These are phyloP conservation scores for Chrysodeixis includens DNA, from an alignment of 2,888 invertebrate species.

Conservation along the genomic window DNA sequence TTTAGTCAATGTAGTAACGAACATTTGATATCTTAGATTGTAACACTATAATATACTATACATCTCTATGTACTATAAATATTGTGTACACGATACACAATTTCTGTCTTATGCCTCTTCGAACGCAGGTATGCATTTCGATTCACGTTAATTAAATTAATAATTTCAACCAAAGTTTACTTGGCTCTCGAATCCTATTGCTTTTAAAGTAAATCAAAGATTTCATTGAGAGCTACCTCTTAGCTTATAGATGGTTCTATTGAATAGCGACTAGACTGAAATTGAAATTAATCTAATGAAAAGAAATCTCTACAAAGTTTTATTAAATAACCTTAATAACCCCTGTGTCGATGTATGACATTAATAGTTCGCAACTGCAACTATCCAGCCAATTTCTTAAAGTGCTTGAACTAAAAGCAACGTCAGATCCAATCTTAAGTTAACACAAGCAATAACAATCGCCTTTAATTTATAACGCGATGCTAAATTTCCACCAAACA, in stretches of 20 bases:
- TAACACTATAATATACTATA: no score
- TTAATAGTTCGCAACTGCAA: background rate
- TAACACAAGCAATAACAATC: conserved; percentile 9
- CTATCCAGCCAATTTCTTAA: background rate
- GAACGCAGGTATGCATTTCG: background rate
- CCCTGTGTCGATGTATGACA: background rate
- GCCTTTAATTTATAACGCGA: conserved; percentile 30
- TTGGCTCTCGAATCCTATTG: background rate
- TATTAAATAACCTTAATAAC: background rate
- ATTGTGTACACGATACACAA: no score
- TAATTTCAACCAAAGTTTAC: background rate
- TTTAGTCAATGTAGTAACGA: no score
- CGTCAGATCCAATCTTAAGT: background rate
- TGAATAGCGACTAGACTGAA: background rate
- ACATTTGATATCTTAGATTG: no score
- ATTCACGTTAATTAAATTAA: background rate
- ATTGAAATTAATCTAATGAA: no score
- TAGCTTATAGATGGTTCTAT: background rate
- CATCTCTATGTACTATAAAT: no score
- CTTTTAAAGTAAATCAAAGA: background rate
- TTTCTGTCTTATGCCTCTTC: background rate
- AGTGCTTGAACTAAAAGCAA: background rate
- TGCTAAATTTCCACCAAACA: conserved; percentile 53
- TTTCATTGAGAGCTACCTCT: background rate
- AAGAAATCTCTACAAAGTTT: no score